phyloP scores from a whole-genome alignment of 2,888 invertebrate species.

The Drosophila demipolita region DNA sequence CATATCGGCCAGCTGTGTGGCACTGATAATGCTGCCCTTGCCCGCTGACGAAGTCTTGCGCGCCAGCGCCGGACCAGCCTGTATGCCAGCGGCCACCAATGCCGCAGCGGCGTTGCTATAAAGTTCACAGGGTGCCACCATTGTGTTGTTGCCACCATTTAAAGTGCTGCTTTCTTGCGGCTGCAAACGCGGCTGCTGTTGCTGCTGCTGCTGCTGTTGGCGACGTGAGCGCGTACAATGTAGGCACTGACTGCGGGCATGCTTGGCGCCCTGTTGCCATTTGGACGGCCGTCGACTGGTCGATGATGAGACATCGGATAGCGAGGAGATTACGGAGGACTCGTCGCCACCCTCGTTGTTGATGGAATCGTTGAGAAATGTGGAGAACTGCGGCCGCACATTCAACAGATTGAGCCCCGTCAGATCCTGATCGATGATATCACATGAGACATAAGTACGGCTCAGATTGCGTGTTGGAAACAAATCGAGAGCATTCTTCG shows the following conservation, averaged over 20 bases:
- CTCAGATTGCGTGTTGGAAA: conserved; percentile 83
- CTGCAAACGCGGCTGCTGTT: conserved; percentile 34
- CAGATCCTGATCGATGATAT: conserved; percentile 84
- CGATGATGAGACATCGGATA: conserved; percentile 85
- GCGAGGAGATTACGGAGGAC: conserved; percentile 84
- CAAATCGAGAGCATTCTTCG: conserved; percentile 84
- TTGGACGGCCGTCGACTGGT: conserved; percentile 82
- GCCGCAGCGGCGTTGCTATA: conserved; percentile 71
- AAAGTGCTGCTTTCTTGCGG: conserved; percentile 27
- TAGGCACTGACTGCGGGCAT: conserved; percentile 83
- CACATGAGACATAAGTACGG: conserved; percentile 84
- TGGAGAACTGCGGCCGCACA: conserved; percentile 77
- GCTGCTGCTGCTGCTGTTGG: conserved; percentile 62
- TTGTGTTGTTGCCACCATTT: conserved; percentile 16
- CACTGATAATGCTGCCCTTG: neutral
- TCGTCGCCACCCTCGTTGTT: conserved; percentile 84
- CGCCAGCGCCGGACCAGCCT: conserved; percentile 56
- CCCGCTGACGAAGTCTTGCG: conserved; percentile 27
- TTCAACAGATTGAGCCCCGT: conserved; percentile 81
- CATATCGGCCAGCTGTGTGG: conserved; percentile 80
- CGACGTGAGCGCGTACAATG: conserved; percentile 82
- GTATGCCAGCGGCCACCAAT: conserved; percentile 68
- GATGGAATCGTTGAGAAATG: conserved; percentile 81
- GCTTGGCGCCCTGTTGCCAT: conserved; percentile 81
- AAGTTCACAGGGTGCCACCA: conserved; percentile 66